A percentile compares a stretch with the other conserved stretches of the same genome.
Conservation (phyloP, 2,888 invertebrate genomes). For the Diarsia brunnea region DNA sequence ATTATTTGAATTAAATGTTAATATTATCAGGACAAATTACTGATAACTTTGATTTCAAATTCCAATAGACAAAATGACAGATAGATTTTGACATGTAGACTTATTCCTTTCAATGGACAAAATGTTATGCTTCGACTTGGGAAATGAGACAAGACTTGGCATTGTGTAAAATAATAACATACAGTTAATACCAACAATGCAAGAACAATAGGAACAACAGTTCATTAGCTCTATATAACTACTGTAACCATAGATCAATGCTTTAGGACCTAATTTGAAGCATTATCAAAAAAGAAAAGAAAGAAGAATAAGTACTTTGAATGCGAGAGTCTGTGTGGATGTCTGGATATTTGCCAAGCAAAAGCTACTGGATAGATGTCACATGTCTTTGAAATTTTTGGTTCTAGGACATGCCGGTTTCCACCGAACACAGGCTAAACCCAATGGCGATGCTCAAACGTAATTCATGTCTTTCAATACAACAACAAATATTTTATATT, state of each 20-base stretch:
- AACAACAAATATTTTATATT: not conserved
- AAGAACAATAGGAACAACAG: not conserved
- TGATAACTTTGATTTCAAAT: slow-evolving; percentile 1
- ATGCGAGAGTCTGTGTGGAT: too few species aligned
- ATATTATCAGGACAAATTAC: not conserved
- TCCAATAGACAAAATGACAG: not conserved
- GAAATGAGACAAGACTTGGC: not conserved
- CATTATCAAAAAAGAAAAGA: too few species aligned
- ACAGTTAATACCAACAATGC: not conserved
- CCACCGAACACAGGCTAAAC: not conserved
- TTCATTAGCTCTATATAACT: not conserved
- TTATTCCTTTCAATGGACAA: not conserved
- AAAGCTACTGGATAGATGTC: not conserved
- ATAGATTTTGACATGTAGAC: not conserved
- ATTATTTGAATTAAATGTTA: slow-evolving; percentile 23
- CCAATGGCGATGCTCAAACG: not conserved
- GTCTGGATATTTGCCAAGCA: too few species aligned
- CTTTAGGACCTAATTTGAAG: not conserved
- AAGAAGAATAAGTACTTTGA: too few species aligned
- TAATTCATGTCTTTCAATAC: not conserved
- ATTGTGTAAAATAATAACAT: not conserved
- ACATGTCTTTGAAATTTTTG: not conserved
- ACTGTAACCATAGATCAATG: not conserved
- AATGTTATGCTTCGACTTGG: not conserved
- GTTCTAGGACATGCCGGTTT: not conserved